Conservation (phyloP, 2,888 invertebrate genomes). For the Ormyrus nitidulus region DNA sequence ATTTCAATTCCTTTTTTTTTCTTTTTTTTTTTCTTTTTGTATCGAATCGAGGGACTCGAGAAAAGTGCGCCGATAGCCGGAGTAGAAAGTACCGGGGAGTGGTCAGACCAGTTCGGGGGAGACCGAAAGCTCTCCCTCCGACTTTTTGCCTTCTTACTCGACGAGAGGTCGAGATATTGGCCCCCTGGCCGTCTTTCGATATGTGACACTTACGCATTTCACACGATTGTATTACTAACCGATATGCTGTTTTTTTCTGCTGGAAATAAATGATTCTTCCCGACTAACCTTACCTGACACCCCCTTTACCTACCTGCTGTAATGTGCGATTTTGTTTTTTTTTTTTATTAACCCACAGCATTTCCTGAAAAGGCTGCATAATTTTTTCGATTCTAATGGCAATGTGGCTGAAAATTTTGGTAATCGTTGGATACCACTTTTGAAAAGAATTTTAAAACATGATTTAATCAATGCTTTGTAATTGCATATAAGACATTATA, state of each 20-base stretch:
- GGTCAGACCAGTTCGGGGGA: slow-evolving; percentile 31
- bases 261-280: slow-evolving; percentile 18
- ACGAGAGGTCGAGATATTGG: not conserved
- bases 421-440: no score
- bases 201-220: slow-evolving; percentile 10
- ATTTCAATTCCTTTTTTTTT: no score
- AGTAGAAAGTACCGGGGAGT: slow-evolving; percentile 51
- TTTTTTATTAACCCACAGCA: no score
- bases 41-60: not conserved
- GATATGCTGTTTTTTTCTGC: not conserved
- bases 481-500: no score
- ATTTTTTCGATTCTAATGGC: no score
- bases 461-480: no score
- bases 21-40: not conserved
- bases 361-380: no score
- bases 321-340: no score
- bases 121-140: slow-evolving; percentile 5
- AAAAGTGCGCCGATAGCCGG: slow-evolving; percentile 25
- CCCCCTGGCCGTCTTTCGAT: slow-evolving; percentile 3
- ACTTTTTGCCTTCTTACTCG: not conserved
- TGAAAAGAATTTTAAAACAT: no score
- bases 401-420: no score
- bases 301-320: no score
- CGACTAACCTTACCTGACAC: no score
- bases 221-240: slow-evolving; percentile 24